Evolutionary conservation across 2,888 invertebrate species (phyloP), one percentile per base, ranked within the genome.

Genomic region (Diachrysia chrysitis): DNA sequence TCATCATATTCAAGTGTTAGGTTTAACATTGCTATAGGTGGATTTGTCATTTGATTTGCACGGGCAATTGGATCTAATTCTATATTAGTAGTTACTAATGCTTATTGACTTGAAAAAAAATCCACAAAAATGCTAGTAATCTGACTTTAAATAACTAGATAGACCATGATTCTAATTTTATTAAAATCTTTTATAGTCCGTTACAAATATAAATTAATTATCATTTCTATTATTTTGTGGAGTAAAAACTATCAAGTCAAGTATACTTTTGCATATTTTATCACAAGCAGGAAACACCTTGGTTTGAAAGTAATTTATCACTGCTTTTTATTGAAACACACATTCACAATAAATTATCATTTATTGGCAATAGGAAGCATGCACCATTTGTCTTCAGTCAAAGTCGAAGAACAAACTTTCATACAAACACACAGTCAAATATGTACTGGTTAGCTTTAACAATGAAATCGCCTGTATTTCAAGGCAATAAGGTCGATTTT

Each of bases 391-490:
- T 54, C 61, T 48, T 46, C 19, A 59, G 16, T 12, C 14, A 46
- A 16, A 63, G 42, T 29, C 9, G 46, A 59, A 59, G 51, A 42
- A 58, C 70, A 29, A 32, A 7, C 60, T 70, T 58, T 74, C 75
- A 53, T 61, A 48, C 10, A 32, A 25, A 9, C 16, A 32, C 55
- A 59, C 56, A 69, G 53, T 12, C 57, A 57, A 54, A 58, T 54
- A 66, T n/a, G n/a, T n/a, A n/a, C n/a, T n/a, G n/a, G n/a, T n/a
- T n/a, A n/a, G n/a, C n/a, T 46, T 14, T 25, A 42, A 48, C 17
- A 35, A 10, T 63, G 65, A 71, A 71, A 75, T 74, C 54, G 62
- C 71, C 69, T 61, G 3, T 81, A 79, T 81, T 62, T 85, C 84
- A 84, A 42, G 7, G 42, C 6, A 42, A 42, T 42, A 42, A 42